Evolutionary conservation across 2,113 vertebrate genomes (phyloP).

Genomic region (Pseudois nayaur): DNA sequence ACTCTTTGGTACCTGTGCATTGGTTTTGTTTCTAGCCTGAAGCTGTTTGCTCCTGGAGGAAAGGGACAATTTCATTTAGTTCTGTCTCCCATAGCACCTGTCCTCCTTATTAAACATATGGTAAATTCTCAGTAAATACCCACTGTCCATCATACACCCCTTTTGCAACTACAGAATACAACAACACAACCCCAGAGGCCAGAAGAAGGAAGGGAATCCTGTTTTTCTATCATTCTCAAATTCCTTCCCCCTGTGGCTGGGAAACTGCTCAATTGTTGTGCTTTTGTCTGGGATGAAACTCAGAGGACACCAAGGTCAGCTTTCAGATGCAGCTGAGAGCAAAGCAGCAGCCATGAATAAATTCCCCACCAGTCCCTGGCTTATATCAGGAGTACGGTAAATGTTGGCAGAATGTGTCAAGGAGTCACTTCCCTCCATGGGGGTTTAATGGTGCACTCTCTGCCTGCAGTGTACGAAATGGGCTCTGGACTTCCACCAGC

Average conservation of each 20-base stretch:
- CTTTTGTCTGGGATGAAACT: constrained; percentile 7
- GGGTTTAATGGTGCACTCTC: background rate
- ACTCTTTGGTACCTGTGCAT: background rate
- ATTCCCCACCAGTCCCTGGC: background rate
- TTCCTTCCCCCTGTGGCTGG: background rate
- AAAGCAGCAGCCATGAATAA: background rate
- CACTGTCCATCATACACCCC: background rate
- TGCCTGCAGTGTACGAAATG: background rate
- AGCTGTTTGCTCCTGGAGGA: background rate
- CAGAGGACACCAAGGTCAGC: background rate
- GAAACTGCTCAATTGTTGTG: background rate
- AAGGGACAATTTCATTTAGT: background rate
- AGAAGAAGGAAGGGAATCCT: background rate
- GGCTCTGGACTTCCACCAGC: background rate
- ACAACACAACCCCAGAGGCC: background rate
- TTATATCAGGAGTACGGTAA: background rate
- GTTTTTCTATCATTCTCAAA: background rate
- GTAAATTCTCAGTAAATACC: background rate
- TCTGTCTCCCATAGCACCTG: background rate
- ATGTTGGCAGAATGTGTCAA: background rate
- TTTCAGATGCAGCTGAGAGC: background rate
- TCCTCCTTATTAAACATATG: background rate
- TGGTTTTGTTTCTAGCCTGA: background rate
- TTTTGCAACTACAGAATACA: background rate
- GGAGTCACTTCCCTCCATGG: background rate